Evolutionary conservation across 1,140 invertebrate species (phyloP).

Genomic region (Cyclina sinensis): DNA sequence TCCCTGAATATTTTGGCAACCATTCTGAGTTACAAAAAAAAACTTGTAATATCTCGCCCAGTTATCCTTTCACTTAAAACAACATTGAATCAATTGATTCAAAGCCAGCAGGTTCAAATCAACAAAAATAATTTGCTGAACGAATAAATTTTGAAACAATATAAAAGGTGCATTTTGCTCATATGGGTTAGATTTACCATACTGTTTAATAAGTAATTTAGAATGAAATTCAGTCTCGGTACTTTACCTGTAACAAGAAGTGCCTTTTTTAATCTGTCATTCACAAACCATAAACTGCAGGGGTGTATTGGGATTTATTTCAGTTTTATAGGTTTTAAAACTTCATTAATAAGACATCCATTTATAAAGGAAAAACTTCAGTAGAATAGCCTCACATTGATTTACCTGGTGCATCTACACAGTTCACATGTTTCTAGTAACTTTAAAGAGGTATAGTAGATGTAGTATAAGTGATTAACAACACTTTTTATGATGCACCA

Average conservation of each 20-base stretch:
- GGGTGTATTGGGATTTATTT: neutral
- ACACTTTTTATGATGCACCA: no score
- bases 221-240: constrained; percentile 11
- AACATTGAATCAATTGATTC: constrained; percentile 21
- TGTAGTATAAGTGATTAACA: no score
- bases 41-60: neutral
- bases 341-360: neutral
- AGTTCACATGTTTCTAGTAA: no score
- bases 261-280: constrained; percentile 29
- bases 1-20: constrained; percentile 48
- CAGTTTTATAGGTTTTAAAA: neutral
- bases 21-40: constrained; percentile 7
- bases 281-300: neutral
- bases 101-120: constrained; percentile 25
- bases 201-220: constrained; percentile 20
- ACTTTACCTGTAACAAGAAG: neutral
- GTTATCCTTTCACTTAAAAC: constrained; percentile 35
- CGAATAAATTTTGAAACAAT: constrained; percentile 45
- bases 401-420: no score
- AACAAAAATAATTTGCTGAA: neutral
- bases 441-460: no score
- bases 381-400: neutral
- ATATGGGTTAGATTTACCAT: neutral
- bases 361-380: neutral
- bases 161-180: neutral